Evolutionary conservation across 2,113 vertebrate genomes (phyloP), one percentile per base, ranked within the genome.

Genomic region (Paramisgurnus dabryanus): DNA sequence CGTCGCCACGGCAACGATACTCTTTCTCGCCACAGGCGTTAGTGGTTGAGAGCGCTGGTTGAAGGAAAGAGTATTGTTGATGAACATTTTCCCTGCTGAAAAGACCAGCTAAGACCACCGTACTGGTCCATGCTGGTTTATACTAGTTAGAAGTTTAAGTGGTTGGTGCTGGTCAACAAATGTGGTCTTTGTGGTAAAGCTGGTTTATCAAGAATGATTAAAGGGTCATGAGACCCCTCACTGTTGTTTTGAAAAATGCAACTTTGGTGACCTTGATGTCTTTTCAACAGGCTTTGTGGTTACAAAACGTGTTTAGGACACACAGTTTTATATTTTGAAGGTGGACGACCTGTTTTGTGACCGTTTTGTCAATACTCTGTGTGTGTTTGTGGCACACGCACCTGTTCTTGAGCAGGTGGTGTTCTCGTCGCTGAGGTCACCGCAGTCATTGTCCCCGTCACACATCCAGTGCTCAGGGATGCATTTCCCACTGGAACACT

Each of bases 361-460:
- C 17, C 64, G 45, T 27, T 60, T 57, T 58, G 55, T 58, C 55
- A 58, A 53, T 13, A 12, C 15, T 80, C 18, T 67, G 67, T 70
- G 68, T 58, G 49, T 72, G 71, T 67, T 45, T 67, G 61, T 47
- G 53, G 68, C 8, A 9, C 1, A 78, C 93, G 78, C 60, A 96
- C 95, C 95, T 93, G 89, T 85, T 83, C 88, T 94, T 76, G 88
- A 90, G 84, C 95, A 96, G 55, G 94, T 94, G 69, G 82, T 45
- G 74, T 87, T 92, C 88, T 96, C 95, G 66, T 96, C 95, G 78
- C 94, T 95, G 87, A 92, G 92, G 71, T 96, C 95, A 53, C 93
- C 95, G 76, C 95, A 96, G 86, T 96, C 95, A 45, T 96, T 95
- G 81, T 96, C 95, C 41, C 95, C 94, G 65, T 96, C 95, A 76